These are phyloP conservation scores for Scortum barcoo DNA, from an alignment of 2,113 vertebrate genomes.

Conservation along the genomic window DNA sequence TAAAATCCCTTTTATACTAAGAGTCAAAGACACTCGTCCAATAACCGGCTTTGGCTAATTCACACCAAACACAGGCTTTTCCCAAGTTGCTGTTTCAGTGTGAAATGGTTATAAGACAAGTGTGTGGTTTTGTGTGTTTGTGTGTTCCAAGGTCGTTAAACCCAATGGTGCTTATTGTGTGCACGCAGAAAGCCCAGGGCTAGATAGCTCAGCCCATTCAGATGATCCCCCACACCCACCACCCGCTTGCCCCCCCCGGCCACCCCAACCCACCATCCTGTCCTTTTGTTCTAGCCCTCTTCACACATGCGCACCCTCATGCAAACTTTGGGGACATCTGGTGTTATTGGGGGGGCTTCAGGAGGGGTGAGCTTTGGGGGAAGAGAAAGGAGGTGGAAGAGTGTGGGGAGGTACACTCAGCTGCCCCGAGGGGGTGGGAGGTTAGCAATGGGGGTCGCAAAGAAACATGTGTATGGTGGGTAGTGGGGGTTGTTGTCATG, in stretches of 20 bases:
- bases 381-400: slow-evolving; percentile 28
- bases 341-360: slow-evolving; percentile 43
- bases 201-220: slow-evolving; percentile 74
- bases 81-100: slow-evolving; percentile 32
- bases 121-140: slow-evolving; percentile 30
- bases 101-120: slow-evolving; percentile 32
- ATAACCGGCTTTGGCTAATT: slow-evolving; percentile 17
- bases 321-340: slow-evolving; percentile 84
- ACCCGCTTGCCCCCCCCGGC: slow-evolving; percentile 27
- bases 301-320: slow-evolving; percentile 55
- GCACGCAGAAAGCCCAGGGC: slow-evolving; percentile 61
- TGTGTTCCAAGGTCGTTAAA: slow-evolving; percentile 75
- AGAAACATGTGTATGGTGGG: slow-evolving; percentile 59
- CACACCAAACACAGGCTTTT: slow-evolving; percentile 10
- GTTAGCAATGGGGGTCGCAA: slow-evolving; percentile 51
- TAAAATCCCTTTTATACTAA: not conserved
- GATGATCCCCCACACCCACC: slow-evolving; percentile 36
- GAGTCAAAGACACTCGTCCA: slow-evolving; percentile 2
- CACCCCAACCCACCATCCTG: slow-evolving; percentile 23
- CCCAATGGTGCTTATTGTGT: slow-evolving; percentile 78
- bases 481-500: slow-evolving; percentile 65
- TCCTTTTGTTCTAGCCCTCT: slow-evolving; percentile 71
- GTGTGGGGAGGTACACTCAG: slow-evolving; percentile 62
- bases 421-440: slow-evolving; percentile 58
- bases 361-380: slow-evolving; percentile 32